A percentile compares a stretch with the other conserved stretches of the same genome.
Evolutionary conservation across 1,140 invertebrate species (phyloP).

Genomic region (Diabrotica virgifera): DNA sequence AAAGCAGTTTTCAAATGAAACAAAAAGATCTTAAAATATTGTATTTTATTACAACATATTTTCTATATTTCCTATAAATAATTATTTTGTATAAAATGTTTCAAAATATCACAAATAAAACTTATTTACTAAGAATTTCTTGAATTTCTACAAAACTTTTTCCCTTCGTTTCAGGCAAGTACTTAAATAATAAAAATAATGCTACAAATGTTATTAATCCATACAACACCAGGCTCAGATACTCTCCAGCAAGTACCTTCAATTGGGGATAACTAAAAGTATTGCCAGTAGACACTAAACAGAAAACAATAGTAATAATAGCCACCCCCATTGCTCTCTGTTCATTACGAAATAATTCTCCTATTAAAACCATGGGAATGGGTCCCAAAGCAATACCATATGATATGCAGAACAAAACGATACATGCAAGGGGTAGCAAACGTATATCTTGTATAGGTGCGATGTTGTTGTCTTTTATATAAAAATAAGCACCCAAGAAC

Average conservation of each 20-base stretch:
- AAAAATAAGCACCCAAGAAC: not conserved
- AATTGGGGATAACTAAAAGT: not conserved
- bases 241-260: not conserved
- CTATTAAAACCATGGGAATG: not conserved
- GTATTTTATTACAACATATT: no score
- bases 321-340: not conserved
- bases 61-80: no score
- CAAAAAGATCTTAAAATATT: no score
- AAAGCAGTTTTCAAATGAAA: no score
- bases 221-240: not conserved
- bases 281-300: not conserved
- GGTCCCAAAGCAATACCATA: not conserved
- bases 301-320: not conserved
- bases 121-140: not conserved
- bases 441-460: not conserved
- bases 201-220: not conserved
- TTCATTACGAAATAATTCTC: not conserved
- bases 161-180: not conserved
- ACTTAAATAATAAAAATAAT: not conserved
- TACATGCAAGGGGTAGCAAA: not conserved
- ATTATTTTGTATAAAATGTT: no score
- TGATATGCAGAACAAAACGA: not conserved
- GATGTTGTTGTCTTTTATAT: not conserved
- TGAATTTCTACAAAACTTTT: not conserved
- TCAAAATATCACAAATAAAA: no score